Percentiles rank a stretch among this genome's conserved stretches.
These are phyloP conservation scores for Ceratoteleas bidentatus DNA, from an alignment of 1,140 invertebrate genomes.

Conservation along the genomic window DNA sequence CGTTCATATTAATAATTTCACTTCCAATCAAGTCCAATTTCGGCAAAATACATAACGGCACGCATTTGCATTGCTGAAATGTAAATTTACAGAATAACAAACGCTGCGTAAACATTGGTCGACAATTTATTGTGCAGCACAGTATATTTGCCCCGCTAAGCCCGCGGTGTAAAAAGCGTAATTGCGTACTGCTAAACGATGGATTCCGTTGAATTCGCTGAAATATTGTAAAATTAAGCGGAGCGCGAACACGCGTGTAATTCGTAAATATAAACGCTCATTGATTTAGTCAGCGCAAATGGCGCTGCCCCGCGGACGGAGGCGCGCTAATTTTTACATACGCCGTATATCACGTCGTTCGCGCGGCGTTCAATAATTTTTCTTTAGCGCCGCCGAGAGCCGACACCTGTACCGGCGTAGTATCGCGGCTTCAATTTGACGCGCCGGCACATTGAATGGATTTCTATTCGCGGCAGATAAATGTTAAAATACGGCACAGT, in stretches of 20 bases:
- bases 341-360: too few species aligned
- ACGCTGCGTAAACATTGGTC: conserved; percentile 18
- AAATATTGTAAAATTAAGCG: too few species aligned
- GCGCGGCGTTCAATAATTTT: too few species aligned
- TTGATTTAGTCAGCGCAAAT: conserved; percentile 2
- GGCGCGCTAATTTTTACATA: too few species aligned
- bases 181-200: neutral
- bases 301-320: too few species aligned
- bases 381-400: too few species aligned
- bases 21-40: conserved; percentile 9
- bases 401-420: conserved; percentile 32
- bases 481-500: conserved; percentile 52
- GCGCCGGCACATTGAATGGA: conserved; percentile 46
- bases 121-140: conserved; percentile 9
- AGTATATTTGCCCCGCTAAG: neutral
- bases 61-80: conserved; percentile 8
- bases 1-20: conserved; percentile 29
- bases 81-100: conserved; percentile 22
- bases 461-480: conserved; percentile 44
- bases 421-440: conserved; percentile 41
- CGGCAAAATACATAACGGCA: conserved; percentile 5
- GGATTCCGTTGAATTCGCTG: too few species aligned
- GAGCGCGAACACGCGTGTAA: too few species aligned
- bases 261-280: neutral
- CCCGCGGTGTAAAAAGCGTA: neutral